These are phyloP conservation scores for Cryptus armator DNA, from an alignment of 2,888 invertebrate genomes.

Conservation along the genomic window DNA sequence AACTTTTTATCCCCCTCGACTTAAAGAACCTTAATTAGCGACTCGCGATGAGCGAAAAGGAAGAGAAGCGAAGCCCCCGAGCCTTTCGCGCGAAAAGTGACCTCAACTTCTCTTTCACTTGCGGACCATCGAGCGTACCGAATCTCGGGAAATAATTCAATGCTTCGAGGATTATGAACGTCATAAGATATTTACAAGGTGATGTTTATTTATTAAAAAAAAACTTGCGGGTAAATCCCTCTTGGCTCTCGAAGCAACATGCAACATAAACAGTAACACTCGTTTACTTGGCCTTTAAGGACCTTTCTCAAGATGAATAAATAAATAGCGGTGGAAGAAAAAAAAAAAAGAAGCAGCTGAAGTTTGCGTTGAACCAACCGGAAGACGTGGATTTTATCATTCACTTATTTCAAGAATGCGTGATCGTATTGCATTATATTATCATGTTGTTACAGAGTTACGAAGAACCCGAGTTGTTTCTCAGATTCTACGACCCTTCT, in stretches of 20 bases:
- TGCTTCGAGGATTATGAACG: constrained; percentile 25
- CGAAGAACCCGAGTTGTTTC: background rate
- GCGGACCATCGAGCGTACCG: constrained; percentile 32
- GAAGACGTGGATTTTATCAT: background rate
- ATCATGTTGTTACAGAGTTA: background rate
- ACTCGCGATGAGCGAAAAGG: constrained; percentile 53
- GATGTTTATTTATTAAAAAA: background rate
- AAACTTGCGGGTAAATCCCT: background rate
- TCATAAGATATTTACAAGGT: background rate
- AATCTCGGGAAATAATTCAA: constrained; percentile 50
- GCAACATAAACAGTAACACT: background rate
- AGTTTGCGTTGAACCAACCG: background rate
- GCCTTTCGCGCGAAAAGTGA: constrained; percentile 15
- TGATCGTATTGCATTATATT: background rate
- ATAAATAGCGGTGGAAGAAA: background rate
- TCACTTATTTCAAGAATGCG: background rate
- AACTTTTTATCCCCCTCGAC: constrained; percentile 60
- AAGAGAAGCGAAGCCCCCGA: constrained; percentile 7
- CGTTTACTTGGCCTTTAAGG: background rate
- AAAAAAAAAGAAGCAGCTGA: background rate
- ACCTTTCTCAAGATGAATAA: background rate
- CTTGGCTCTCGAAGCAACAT: background rate
- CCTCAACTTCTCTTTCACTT: constrained; percentile 43
- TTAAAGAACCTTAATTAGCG: constrained; percentile 59
- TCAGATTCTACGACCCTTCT: constrained; percentile 8